Base-by-base conservation (phyloP, 2,113 vertebrate species). In the Sclerurus mexicanus region DNA sequence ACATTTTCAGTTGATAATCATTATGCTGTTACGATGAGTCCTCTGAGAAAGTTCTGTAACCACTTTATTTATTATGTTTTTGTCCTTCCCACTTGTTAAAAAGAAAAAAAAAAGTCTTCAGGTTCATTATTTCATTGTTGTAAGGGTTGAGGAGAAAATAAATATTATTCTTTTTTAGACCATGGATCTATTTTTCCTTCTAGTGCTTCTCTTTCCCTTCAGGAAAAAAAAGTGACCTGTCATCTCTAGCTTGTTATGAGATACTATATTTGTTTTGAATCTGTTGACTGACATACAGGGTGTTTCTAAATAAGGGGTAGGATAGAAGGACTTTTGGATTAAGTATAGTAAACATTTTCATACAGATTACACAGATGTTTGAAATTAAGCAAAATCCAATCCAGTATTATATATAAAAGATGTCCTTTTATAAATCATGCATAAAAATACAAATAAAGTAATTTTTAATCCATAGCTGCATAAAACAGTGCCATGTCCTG, bases 1-100 rank as follows among this genome's bases (percentile, higher is more conserved):
- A 93, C 75, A 86, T 95, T 96, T 91, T 93, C 90, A 49, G 25
- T 44, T 86, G 72, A 88, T 90, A 93, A 53, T 39, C 27, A 20
- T 85, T 85, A 82, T 50, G 25, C 25, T 63, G 69, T 80, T 95
- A 80, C 39, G 49, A 69, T 83, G 42, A 76, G 55, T 73, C 53
- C 30, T 85, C 46, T 62, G 31, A 87, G 67, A 83, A 95, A 79
- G 19, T 68, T 80, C 75, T 85, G 19, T 66, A 90, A 28, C 46
- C 71, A 87, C 53, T 87, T 39, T 79, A 85, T 82, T 89, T 89
- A 62, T 93, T 68, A 62, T 35, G 5, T 25, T 62, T 87, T 92
- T 71, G 37, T 50, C 46, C 23, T 87, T 87, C 30, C 6, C 4
- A 21, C 20, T 82, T 82, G 23, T 64, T 87, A 75, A 71, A 86